Percentiles rank a stretch among this genome's conserved stretches.
Evolutionary conservation across 2,797 vertebrate species (phyloP).

Genomic region (Kryptopterus vitreolus): DNA sequence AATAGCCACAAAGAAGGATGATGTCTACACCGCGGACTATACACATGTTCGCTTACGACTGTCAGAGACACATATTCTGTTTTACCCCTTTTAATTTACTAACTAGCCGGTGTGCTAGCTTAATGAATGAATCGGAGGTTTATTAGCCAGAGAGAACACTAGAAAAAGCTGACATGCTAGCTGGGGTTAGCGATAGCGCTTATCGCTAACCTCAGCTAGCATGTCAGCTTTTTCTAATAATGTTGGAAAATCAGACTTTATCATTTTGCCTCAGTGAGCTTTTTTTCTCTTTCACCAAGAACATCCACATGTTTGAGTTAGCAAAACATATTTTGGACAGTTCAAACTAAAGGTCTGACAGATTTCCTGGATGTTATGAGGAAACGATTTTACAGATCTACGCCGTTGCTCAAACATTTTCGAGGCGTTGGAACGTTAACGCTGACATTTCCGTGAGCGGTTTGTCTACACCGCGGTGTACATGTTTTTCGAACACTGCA

Average conservation of each 20-base stretch:
- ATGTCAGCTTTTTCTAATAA: not conserved
- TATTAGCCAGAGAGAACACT: not conserved
- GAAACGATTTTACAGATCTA: not conserved
- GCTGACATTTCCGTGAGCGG: not conserved
- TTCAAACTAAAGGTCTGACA: not conserved
- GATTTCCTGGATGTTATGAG: not conserved
- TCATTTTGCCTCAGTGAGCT: not conserved
- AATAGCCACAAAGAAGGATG: not conserved
- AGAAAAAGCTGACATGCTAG: too few species aligned
- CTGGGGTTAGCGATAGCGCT: too few species aligned
- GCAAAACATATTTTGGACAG: not conserved
- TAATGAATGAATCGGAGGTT: not conserved
- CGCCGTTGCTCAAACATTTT: conserved; percentile 5
- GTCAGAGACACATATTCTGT: not conserved
- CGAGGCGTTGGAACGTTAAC: not conserved
- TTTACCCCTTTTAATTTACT: not conserved
- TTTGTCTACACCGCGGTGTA: not conserved
- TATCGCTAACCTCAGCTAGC: not conserved
- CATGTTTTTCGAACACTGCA: not conserved
- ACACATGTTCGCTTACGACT: not conserved
- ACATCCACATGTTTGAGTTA: not conserved
- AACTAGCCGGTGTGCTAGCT: not conserved
- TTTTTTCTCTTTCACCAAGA: not conserved
- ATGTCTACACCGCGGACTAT: not conserved
- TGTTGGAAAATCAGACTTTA: not conserved